Base-by-base conservation (phyloP, 2,113 vertebrate genomes). In the Nematolebias whitei region DNA sequence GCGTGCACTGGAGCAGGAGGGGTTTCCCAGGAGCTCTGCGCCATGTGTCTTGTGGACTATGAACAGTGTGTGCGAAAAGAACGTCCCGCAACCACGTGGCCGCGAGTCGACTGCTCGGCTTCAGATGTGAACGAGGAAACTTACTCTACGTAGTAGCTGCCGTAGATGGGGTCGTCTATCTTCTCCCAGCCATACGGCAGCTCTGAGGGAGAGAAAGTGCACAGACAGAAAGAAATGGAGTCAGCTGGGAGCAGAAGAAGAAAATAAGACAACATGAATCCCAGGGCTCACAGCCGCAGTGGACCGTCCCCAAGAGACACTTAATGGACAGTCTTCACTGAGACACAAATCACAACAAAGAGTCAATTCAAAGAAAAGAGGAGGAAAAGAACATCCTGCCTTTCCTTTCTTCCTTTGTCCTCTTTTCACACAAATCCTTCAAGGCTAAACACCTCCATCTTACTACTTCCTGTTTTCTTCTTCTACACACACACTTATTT, bases 171-270 rank as follows among this genome's bases (percentile, higher is more conserved):
- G 91, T 99, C 98, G 90, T 99, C 96, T 85, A 99, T 99, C 95
- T 98, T 99, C 93, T 99, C 98, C 98, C 98, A 99, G 94, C 98
- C 98, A 93, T 99, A 99, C 67, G 98, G 98, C 92, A 99, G 94
- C 88, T 99, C 98, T 99, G 94, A 94, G 83, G 74, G 67, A 70
- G 45, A 55, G 83, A 91, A 61, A n/a, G n/a, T n/a, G n/a, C n/a
- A 92, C 92, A 43, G 85, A 75, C 75, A 35, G 41, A 59, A 71
- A 41, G 63, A 80, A 70, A 78, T 73, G 16, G 76, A 80, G 84
- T 83, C 74, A 83, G 48, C 55, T 74, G 68, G 78, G 70, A 74
- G 63, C 38, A 73, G 74, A 61, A 61, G 68, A 80, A 18, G 49
- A 61, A 10, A 77, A 83, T 51, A 80, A 87, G 67, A 87, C 75